Evolutionary conservation across 1,140 invertebrate species (phyloP).

Genomic region (Belonocnema kinseyi): DNA sequence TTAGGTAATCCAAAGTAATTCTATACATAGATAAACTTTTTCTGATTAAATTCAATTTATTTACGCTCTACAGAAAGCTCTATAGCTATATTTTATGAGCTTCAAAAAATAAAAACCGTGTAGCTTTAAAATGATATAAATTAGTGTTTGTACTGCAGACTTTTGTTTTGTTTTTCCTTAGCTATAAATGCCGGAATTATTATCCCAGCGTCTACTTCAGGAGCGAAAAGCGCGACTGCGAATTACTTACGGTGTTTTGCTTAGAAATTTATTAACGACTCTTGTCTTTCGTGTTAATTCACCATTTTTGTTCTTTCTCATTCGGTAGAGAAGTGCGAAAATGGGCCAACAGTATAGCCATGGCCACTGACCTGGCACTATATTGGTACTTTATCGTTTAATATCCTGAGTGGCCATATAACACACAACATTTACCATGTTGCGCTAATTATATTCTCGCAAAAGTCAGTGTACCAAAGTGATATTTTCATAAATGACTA

Average conservation of each 20-base stretch:
- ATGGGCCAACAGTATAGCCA: constrained; percentile 33
- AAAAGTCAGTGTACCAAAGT: neutral
- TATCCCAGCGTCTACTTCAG: constrained; percentile 46
- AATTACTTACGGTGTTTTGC: constrained; percentile 34
- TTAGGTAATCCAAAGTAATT: no score
- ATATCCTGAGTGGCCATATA: constrained; percentile 63
- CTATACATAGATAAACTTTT: no score
- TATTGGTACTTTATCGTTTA: constrained; percentile 65
- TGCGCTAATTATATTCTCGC: constrained; percentile 47
- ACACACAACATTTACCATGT: constrained; percentile 47
- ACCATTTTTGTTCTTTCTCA: neutral
- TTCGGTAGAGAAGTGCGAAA: neutral
- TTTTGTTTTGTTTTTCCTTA: neutral
- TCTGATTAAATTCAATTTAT: no score
- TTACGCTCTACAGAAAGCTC: no score
- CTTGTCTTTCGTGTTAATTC: constrained; percentile 3
- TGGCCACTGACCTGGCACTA: constrained; percentile 41
- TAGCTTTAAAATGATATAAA: neutral
- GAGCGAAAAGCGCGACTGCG: constrained; percentile 36
- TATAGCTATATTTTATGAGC: no score
- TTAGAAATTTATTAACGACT: constrained; percentile 50
- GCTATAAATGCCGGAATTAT: constrained; percentile 45
- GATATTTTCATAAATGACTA: constrained; percentile 3
- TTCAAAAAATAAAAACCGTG: neutral
- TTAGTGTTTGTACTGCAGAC: neutral